These are phyloP conservation scores for Drosophila prostipennis DNA, from an alignment of 2,888 invertebrate genomes.

Conservation along the genomic window DNA sequence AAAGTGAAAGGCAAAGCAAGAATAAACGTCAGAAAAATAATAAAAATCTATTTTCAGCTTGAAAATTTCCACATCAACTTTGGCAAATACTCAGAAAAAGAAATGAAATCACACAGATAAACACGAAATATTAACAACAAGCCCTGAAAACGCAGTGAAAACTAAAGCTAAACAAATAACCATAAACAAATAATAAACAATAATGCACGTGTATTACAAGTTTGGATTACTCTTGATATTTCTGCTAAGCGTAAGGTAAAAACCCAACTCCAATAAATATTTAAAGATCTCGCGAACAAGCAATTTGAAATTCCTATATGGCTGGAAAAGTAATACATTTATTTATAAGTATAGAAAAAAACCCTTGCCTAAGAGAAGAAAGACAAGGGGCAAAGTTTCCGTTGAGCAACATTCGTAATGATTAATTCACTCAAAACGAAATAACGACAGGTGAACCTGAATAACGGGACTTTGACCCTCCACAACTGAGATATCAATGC, in stretches of 20 bases:
- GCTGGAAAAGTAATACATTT: slow-evolving; percentile 11
- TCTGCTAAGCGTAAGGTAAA: slow-evolving; percentile 83
- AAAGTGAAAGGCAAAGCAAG: neutral
- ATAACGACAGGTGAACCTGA: slow-evolving; percentile 42
- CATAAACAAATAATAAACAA: slow-evolving; percentile 28
- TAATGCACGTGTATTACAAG: slow-evolving; percentile 83
- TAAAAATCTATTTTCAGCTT: slow-evolving; percentile 35
- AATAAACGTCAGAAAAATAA: slow-evolving; percentile 17
- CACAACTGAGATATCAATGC: slow-evolving; percentile 42
- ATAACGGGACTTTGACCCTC: slow-evolving; percentile 41
- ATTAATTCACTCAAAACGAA: slow-evolving; percentile 42
- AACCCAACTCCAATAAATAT: slow-evolving; percentile 7
- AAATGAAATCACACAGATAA: slow-evolving; percentile 22
- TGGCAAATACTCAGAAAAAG: slow-evolving; percentile 15
- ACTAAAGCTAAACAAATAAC: slow-evolving; percentile 26
- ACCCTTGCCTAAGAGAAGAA: slow-evolving; percentile 3
- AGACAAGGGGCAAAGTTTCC: slow-evolving; percentile 61
- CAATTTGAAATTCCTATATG: slow-evolving; percentile 16
- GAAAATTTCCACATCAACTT: slow-evolving; percentile 4
- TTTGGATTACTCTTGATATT: slow-evolving; percentile 83
- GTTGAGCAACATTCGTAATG: slow-evolving; percentile 37
- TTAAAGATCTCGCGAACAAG: slow-evolving; percentile 5
- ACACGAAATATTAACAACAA: slow-evolving; percentile 11
- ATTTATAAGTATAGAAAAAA: slow-evolving; percentile 35
- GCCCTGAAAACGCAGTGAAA: slow-evolving; percentile 25